Evolutionary conservation across 1,140 invertebrate genomes (phyloP), one percentile per base, ranked within the genome.

Genomic region (Pararge aegeria): DNA sequence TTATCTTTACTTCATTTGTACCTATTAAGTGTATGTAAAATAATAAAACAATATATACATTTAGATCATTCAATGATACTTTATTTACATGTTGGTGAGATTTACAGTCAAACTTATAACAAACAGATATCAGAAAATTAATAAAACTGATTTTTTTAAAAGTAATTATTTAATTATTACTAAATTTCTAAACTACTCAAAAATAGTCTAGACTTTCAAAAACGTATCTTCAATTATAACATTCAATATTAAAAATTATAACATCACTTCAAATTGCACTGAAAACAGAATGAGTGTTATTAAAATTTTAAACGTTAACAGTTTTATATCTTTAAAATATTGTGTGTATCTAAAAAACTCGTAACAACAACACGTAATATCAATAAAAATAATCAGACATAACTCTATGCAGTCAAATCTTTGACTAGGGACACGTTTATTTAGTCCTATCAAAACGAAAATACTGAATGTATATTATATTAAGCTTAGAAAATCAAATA

Each of bases 361-460:
- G 10, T 40, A 58, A 52, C 27, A 24, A 40, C 15, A 42, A 52
- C 24, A 58, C 42, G 18, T 24, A 12, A 27, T 55, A 40, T 19
- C 5, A 40, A 30, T 18, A 30, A 27, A 27, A n/a, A 46, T 19
- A 19, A 12, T 24, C 12, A 34, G 15, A 2, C 24, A 30, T 15
- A 50, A 55, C 84, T 89, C 82, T 75, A 89, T 87, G 83, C 83
- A 87, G 83, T 86, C 82, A 87, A 87, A 89, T 87, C 85, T 83
- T 75, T 38, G 42, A 48, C 20, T 29, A 59, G 42, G 20, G 48
- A 40, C 48, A 53, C 42, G 2, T 53, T 58, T 24, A 57, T 19
- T 34, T 34, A 12, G 13, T 12, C 16, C 1, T n/a, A 34, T 12
- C 7, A 4, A 10, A 10, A 34, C 0, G 3, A 7, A 34, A 34